Evolutionary conservation across 1,140 invertebrate genomes (phyloP), one percentile per base, ranked within the genome.

Genomic region (Drosophila ercepeae): DNA sequence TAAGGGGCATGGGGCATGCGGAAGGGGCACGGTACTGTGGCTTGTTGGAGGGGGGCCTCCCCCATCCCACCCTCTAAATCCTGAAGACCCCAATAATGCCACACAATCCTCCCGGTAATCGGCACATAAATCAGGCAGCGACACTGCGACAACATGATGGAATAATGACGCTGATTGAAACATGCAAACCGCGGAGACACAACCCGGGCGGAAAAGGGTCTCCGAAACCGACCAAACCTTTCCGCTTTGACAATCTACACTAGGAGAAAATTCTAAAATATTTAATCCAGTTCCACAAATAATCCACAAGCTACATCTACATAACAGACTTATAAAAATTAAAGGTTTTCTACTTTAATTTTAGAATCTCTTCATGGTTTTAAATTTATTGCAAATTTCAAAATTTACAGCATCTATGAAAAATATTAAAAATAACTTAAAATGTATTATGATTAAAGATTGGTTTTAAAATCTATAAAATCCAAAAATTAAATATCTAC

Each of bases 101-200:
- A n/a, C 29, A 32, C 29, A 18, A 16, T 42, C 39, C 14, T 1
- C 25, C 39, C 25, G 19, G 50, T 55, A 71, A 77, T 78, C 74
- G 46, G 18, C 21, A 69, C 75, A 76, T 67, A 61, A 76, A 78
- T 72, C 68, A 73, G 52, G 23, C 52, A 41, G 39, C 52, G 23
- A 57, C 13, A 34, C 55, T n/a, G 29, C 59, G 59, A 78, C 69
- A 64, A 84, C 79, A 61, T 82, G 79, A 84, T 81, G 77, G 77
- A 81, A 76, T 81, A 81, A 81, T 81, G 78, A 72, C 63, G 58
- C 79, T 78, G 79, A 83, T 83, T 78, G 79, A 83, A 78, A 70
- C 78, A 77, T 61, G 78, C 61, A 64, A 61, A 46, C 5, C 19
- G 23, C n/a, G 6, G 70, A 53, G 64, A 77, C 71, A 76, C 59